These are phyloP conservation scores for Halictus rubicundus DNA, from an alignment of 1,140 invertebrate genomes.

Conservation along the genomic window DNA sequence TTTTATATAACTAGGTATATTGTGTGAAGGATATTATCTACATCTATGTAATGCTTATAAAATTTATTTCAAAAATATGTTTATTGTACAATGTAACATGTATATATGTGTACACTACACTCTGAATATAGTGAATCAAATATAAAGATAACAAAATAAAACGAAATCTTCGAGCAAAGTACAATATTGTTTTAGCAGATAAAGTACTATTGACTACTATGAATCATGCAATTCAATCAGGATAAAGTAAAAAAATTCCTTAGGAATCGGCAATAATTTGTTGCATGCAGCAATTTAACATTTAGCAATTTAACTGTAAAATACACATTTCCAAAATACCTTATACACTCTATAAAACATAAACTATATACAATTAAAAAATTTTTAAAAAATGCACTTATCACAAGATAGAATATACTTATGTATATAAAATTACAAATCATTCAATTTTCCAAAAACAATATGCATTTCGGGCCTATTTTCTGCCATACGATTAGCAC, in stretches of 20 bases:
- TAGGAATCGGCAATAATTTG: conserved; percentile 17
- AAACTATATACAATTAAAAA: neutral
- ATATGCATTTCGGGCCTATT: conserved; percentile 85
- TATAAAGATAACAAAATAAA: neutral
- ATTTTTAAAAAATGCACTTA: neutral
- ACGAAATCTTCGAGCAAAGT: neutral
- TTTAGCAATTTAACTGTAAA: neutral
- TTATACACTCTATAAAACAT: neutral
- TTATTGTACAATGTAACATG: neutral
- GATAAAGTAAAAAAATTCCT: conserved; percentile 15
- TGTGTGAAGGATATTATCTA: neutral
- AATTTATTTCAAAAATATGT: conserved; percentile 19
- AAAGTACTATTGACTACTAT: neutral
- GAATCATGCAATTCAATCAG: neutral
- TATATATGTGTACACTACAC: neutral
- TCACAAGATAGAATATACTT: neutral
- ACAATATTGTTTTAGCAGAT: neutral
- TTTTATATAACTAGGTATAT: conserved; percentile 2
- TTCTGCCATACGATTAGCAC: conserved; percentile 80
- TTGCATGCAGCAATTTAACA: conserved; percentile 10
- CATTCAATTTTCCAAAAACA: conserved; percentile 79
- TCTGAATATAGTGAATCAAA: neutral
- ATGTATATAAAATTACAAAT: conserved; percentile 35
- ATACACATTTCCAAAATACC: neutral
- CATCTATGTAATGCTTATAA: neutral